Conservation (phyloP, 2,797 vertebrate genomes). For the Melanotaenia parkinsoni region DNA sequence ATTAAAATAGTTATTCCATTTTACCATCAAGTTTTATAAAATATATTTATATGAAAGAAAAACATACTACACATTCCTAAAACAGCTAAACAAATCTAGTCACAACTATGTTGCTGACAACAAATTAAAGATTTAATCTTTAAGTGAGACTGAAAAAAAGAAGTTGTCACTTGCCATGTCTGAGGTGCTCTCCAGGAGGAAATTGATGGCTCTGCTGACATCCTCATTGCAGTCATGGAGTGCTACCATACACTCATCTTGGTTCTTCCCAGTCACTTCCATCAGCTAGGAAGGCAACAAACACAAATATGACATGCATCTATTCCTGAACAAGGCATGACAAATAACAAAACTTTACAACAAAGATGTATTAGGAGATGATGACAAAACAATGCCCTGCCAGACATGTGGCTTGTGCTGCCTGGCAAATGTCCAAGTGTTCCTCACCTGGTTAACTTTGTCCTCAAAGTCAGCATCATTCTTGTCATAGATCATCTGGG, state of each 20-base stretch:
- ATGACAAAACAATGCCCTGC: not conserved
- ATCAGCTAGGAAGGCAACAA: constrained; percentile 85
- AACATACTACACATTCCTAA: not conserved
- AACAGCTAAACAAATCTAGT: not conserved
- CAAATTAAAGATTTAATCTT: not conserved
- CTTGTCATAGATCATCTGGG: constrained; percentile 98
- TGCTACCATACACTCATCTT: constrained; percentile 96
- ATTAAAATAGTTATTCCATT: not conserved
- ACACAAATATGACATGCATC: constrained; percentile 1
- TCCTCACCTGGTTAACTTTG: constrained; percentile 94
- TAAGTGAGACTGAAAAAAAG: not conserved
- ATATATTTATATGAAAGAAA: not conserved
- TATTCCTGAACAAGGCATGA: not conserved
- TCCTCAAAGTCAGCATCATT: constrained; percentile 96
- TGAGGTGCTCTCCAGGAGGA: constrained; percentile 94
- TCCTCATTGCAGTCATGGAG: constrained; percentile 98
- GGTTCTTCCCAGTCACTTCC: constrained; percentile 97
- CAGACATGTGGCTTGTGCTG: constrained; percentile 7
- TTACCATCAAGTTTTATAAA: not conserved
- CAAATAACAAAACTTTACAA: not conserved
- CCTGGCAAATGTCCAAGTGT: not conserved
- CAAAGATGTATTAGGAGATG: not conserved
- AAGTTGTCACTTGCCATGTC: constrained; percentile 86
- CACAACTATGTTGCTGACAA: not conserved
- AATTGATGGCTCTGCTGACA: constrained; percentile 95